Percentiles rank a stretch among this genome's conserved stretches.
Conservation (phyloP, 2,888 invertebrate species). For the Seladonia tumulorum region DNA sequence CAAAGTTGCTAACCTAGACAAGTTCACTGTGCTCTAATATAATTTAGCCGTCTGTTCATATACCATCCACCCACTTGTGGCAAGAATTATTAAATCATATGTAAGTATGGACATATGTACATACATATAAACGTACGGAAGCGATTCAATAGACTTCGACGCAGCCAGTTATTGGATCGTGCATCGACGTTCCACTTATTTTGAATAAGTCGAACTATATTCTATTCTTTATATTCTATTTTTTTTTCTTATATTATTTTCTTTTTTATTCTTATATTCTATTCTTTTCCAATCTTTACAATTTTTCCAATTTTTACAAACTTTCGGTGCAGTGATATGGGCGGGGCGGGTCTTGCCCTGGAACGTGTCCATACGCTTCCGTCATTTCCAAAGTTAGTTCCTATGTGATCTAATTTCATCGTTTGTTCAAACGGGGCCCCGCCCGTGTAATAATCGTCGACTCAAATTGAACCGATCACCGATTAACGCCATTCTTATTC, state of each 20-base stretch:
- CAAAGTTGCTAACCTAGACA: not conserved
- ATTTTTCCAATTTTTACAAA: constrained; percentile 16
- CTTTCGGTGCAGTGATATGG: constrained; percentile 31
- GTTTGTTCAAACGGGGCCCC: constrained; percentile 66
- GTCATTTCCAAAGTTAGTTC: constrained; percentile 62
- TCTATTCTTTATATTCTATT: not conserved
- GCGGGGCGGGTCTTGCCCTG: constrained; percentile 47
- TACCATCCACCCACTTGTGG: not conserved
- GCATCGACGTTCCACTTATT: constrained; percentile 20
- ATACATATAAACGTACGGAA: not conserved
- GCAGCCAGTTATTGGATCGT: not conserved
- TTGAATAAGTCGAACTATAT: not conserved
- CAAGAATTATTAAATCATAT: not conserved
- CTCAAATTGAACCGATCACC: constrained; percentile 64
- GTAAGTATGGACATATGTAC: not conserved
- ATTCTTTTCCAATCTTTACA: not conserved
- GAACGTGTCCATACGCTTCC: constrained; percentile 47
- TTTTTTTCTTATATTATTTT: too few relatives aligned
- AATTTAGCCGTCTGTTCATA: not conserved
- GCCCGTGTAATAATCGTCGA: constrained; percentile 68
- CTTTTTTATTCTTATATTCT: too few relatives aligned
- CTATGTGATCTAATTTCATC: constrained; percentile 65
- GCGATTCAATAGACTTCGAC: not conserved
- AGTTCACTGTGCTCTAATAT: not conserved
- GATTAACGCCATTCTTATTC: constrained; percentile 49